Conservation (phyloP, 2,113 vertebrate genomes). For the Rostratula benghalensis region DNA sequence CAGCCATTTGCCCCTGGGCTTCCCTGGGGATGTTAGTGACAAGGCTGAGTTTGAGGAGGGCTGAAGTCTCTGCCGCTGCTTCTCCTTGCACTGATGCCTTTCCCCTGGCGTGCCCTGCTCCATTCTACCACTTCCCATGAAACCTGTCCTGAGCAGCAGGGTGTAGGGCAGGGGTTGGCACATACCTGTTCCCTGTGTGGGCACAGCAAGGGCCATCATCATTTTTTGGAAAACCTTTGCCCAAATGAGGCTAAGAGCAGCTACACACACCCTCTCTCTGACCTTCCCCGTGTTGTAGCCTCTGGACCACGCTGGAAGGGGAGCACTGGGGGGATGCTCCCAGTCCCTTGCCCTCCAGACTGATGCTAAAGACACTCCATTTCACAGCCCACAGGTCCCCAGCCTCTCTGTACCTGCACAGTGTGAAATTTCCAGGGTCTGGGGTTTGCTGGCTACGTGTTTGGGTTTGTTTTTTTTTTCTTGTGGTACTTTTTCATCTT, state of each 20-base stretch:
- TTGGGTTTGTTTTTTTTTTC: neutral
- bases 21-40: neutral
- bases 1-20: neutral
- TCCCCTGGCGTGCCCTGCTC: neutral
- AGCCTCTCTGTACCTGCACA: neutral
- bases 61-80: neutral
- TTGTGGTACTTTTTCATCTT: neutral
- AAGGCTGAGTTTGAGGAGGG: accelerated
- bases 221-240: neutral
- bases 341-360: neutral
- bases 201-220: neutral
- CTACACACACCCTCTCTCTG: neutral
- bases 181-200: accelerated
- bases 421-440: neutral
- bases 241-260: neutral
- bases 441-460: accelerated
- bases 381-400: neutral
- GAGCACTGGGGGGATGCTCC: neutral
- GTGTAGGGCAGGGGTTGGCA: neutral
- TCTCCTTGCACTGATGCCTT: neutral
- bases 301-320: neutral
- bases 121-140: neutral
- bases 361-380: neutral
- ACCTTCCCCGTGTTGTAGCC: neutral
- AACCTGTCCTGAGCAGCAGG: neutral